Conservation (phyloP, 2,797 vertebrate species). For the Cyclura pinguis region DNA sequence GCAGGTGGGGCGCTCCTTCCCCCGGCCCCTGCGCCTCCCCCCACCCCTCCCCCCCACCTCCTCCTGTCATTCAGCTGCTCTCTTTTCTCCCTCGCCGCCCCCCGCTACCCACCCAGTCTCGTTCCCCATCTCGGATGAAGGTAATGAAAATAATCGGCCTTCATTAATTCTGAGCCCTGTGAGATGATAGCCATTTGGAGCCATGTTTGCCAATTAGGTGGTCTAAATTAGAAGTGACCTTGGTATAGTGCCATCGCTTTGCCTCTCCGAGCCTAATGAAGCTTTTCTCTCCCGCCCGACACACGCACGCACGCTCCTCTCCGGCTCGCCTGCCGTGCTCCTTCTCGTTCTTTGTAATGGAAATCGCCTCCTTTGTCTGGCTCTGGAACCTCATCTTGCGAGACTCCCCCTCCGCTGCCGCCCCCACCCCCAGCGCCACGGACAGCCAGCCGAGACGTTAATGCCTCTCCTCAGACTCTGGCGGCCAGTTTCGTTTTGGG, state of each 20-base stretch:
- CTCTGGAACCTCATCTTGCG: conserved; percentile 67
- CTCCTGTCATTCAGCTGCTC: conserved; percentile 70
- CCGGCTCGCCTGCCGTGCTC: neutral
- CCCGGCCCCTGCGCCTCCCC: conserved; percentile 36
- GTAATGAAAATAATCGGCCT: conserved; percentile 98
- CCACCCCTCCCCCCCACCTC: conserved; percentile 52
- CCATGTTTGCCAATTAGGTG: conserved; percentile 98
- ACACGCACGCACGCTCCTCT: neutral
- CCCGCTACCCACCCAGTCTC: conserved; percentile 77
- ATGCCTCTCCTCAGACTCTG: conserved; percentile 53
- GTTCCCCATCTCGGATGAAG: conserved; percentile 91
- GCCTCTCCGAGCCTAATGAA: conserved; percentile 91
- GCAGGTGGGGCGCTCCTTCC: neutral
- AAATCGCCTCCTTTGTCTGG: conserved; percentile 82
- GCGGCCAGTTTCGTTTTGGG: conserved; percentile 55
- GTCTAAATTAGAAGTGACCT: conserved; percentile 99
- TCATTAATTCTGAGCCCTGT: conserved; percentile 96
- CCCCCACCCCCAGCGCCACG: conserved; percentile 52
- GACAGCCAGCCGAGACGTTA: conserved; percentile 55
- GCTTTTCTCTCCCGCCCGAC: conserved; percentile 84
- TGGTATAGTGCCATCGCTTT: conserved; percentile 90
- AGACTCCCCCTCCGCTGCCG: neutral
- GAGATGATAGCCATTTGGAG: conserved; percentile 98
- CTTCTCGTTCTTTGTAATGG: conserved; percentile 86
- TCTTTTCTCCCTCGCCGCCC: conserved; percentile 64